phyloP scores from a whole-genome alignment of 1,140 invertebrate species.

The Rhynchophorus ferrugineus region DNA sequence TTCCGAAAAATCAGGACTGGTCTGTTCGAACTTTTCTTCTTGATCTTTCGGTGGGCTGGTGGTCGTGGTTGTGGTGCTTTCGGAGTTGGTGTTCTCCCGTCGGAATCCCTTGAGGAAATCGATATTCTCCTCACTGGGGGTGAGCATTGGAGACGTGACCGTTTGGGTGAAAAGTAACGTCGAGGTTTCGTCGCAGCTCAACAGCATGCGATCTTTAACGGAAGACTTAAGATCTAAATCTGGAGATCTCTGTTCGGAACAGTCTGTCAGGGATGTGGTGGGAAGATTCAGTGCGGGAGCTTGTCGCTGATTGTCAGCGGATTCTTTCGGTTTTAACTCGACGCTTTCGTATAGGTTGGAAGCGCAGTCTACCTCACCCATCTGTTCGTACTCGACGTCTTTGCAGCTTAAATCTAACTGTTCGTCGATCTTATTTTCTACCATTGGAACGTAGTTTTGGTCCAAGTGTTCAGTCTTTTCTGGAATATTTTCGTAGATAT shows the following conservation, averaged over 20 bases:
- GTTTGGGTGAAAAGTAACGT: conserved; percentile 39
- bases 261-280: conserved; percentile 25
- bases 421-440: conserved; percentile 11
- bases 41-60: conserved; percentile 10
- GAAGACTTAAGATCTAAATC: conserved; percentile 26
- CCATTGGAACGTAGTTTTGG: conserved; percentile 20
- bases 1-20: conserved; percentile 11
- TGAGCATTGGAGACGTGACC: conserved; percentile 40
- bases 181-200: conserved; percentile 35
- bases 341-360: conserved; percentile 15
- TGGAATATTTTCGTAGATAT: conserved; percentile 29
- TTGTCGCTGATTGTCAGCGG: neutral
- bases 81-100: conserved; percentile 24
- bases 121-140: conserved; percentile 41
- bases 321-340: conserved; percentile 4
- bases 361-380: conserved; percentile 3
- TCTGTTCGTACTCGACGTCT: conserved; percentile 14
- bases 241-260: conserved; percentile 19
- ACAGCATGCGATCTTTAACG: conserved; percentile 37
- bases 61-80: conserved; percentile 9
- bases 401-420: conserved; percentile 17
- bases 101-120: conserved; percentile 39
- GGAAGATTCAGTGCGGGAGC: conserved; percentile 17
- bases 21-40: conserved; percentile 15
- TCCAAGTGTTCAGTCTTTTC: conserved; percentile 25